These are phyloP conservation scores for Sialis lutaria DNA, from an alignment of 2,888 invertebrate genomes.

Conservation along the genomic window DNA sequence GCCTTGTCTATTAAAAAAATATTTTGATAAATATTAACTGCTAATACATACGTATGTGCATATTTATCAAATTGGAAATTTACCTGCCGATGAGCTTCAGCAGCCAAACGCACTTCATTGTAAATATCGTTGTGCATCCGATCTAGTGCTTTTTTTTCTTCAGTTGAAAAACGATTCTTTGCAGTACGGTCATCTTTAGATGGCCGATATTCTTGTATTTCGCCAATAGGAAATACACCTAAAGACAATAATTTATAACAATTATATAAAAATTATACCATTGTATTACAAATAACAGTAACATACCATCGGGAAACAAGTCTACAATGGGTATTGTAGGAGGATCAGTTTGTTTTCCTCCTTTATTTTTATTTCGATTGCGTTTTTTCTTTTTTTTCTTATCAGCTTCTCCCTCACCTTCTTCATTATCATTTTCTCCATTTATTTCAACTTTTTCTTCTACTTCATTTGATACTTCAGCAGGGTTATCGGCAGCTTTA, in stretches of 20 bases:
- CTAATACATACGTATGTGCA: no score
- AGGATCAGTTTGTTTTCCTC: constrained; percentile 53
- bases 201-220: constrained; percentile 68
- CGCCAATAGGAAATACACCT: constrained; percentile 70
- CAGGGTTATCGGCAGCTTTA: neutral
- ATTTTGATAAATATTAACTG: neutral
- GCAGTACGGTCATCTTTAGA: constrained; percentile 70
- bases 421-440: constrained; percentile 10
- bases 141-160: constrained; percentile 82
- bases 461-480: neutral
- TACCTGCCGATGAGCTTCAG: constrained; percentile 93
- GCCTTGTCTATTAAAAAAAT: constrained; percentile 47
- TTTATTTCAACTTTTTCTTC: neutral
- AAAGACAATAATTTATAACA: constrained; percentile 16
- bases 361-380: constrained; percentile 33
- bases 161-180: constrained; percentile 66
- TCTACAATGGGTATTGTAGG: constrained; percentile 77
- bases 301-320: constrained; percentile 61
- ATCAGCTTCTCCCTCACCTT: constrained; percentile 31
- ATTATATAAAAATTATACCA: neutral
- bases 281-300: neutral
- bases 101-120: constrained; percentile 86
- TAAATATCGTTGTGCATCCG: constrained; percentile 83
- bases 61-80: constrained; percentile 2
- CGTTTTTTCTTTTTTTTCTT: constrained; percentile 50